Base-by-base conservation (phyloP, 2,113 vertebrate genomes). In the Petaurus breviceps region DNA sequence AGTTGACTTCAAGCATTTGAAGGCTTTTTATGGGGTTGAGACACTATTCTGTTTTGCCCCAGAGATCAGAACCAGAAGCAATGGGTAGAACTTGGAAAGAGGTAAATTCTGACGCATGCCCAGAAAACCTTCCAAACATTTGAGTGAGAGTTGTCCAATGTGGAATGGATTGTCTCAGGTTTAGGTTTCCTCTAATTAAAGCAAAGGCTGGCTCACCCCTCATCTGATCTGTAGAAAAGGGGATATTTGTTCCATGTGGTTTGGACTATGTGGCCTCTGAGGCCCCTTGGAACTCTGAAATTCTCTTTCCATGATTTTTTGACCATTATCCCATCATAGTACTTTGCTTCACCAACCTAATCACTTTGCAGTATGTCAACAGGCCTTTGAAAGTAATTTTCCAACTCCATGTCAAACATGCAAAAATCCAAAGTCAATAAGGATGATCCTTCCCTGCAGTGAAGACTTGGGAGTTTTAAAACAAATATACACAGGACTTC, bases 331-430 rank as follows among this genome's bases (percentile, higher is more conserved):
- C 37, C 37, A 84, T 84, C n/a, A 84, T 19, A 84, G 68, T 84
- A 91, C 94, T 94, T 94, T 94, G 24, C 22, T 94, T 97, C 37
- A 92, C 46, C 93, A 93, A 94, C 12, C 51, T 93, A 92, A 50
- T 57, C 50, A 68, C 90, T 8, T 31, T 61, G 52, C 23, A 53
- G 2, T 51, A 91, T 54, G 96, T 94, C 68, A 22, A 90, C 37
- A 91, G 46, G 51, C 9, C 90, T 91, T 55, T 57, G 84, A 68
- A 94, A 96, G 54, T 90, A 54, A 91, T 95, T 61, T 93, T 55
- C 91, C 91, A 95, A 23, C 51, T 94, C 22, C 90, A 84, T 50
- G n/a, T 84, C 57, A 52, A 93, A 77, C 37, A 61, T 26, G 19
- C 55, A 49, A 47, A 93, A 94, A 95, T 53, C 10, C 28, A 77